A percentile compares a stretch with the other conserved stretches of the same genome.
Evolutionary conservation across 2,888 invertebrate genomes (phyloP).

Genomic region (Tineola bisselliella): DNA sequence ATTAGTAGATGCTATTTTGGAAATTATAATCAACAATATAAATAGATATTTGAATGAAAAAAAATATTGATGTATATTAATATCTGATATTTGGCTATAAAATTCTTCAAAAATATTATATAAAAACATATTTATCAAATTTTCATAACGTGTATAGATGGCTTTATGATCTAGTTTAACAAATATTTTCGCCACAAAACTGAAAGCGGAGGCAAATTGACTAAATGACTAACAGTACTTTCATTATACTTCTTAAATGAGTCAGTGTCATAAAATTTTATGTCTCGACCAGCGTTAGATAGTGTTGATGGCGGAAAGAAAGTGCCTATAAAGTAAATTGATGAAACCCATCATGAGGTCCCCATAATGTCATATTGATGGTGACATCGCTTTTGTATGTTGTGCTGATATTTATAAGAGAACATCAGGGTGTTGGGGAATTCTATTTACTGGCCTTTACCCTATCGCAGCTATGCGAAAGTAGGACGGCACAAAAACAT

Average conservation of each 20-base stretch:
- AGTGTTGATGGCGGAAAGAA: slow-evolving; percentile 51
- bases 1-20: slow-evolving; percentile 37
- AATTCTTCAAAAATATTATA: no score
- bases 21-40: neutral
- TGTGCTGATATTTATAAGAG: neutral
- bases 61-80: no score
- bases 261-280: slow-evolving; percentile 57
- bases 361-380: slow-evolving; percentile 1
- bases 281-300: slow-evolving; percentile 46
- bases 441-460: neutral
- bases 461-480: no score
- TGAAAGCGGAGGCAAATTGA: neutral
- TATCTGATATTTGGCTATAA: no score
- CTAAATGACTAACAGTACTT: slow-evolving; percentile 13
- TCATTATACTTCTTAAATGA: slow-evolving; percentile 38
- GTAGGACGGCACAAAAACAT: no score
- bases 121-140: no score
- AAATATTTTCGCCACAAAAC: neutral
- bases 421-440: neutral
- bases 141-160: no score
- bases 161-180: neutral
- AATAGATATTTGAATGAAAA: no score
- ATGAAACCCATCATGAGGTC: slow-evolving; percentile 31
- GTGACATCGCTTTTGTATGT: neutral
- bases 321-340: slow-evolving; percentile 60